Evolutionary conservation across 2,113 vertebrate species (phyloP), one percentile per base, ranked within the genome.

Genomic region (Archocentrus centrarchus): DNA sequence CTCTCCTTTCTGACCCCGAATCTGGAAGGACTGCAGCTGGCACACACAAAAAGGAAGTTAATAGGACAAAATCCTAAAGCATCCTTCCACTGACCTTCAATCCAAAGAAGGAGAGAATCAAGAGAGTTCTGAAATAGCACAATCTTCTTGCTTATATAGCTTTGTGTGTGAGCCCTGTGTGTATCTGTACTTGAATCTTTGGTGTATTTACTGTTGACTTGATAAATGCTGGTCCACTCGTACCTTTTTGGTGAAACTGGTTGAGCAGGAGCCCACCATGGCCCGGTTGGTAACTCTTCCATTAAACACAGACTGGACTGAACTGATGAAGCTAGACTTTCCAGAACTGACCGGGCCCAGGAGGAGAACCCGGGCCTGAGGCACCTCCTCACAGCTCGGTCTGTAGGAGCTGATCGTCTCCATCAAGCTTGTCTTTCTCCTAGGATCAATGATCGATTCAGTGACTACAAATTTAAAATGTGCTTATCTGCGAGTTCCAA

Each of bases 291-390:
- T 87, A 57, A 96, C 94, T 78, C 94, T 91, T 61, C 95, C 95
- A 27, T 86, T 88, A 81, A 96, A 96, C 80, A 93, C 90, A 0
- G 96, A 96, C 87, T 95, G 94, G 44, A 96, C 92, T 6, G 96
- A 96, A 73, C 95, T 96, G 90, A 96, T 88, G 88, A 96, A 96
- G 81, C 95, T 96, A 76, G 96, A 96, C 88, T 96, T 96, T 22
- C 96, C 96, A 13, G 95, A 94, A 53, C 89, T 75, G 10, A 95
- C 81, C 0, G 95, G 95, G 11, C 96, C 96, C 37, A 96, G 59
- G 32, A 96, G 91, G 76, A 96, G 92, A 82, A 96, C 87, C 37
- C 89, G 92, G 75, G 95, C 91, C 24, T 82, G 62, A 14, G 89
- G 66, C 73, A 79, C 89, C 5, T 76, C 86, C 35, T 50, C 20